Evolutionary conservation across 2,888 invertebrate genomes (phyloP).

Genomic region (Gonocerus acuteangulatus): DNA sequence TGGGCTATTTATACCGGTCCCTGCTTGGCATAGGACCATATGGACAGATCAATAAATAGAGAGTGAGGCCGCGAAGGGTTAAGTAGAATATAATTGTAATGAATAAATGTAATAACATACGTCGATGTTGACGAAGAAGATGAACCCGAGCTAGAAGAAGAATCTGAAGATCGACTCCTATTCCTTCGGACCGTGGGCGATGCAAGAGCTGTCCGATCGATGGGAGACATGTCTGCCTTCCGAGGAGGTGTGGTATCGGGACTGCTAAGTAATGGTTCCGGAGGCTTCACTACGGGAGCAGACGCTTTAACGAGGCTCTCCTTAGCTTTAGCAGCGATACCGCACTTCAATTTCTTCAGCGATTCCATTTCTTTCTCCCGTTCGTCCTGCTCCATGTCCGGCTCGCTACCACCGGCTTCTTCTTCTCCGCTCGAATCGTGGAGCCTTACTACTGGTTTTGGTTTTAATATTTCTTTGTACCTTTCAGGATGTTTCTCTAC

Average conservation of each 20-base stretch:
- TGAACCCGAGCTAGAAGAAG: conserved; percentile 34
- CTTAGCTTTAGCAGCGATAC: conserved; percentile 63
- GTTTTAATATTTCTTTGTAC: conserved; percentile 57
- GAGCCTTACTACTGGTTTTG: conserved; percentile 52
- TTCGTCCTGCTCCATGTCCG: conserved; percentile 55
- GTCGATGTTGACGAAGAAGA: conserved; percentile 28
- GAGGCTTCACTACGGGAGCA: conserved; percentile 11
- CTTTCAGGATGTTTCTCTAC: conserved; percentile 60
- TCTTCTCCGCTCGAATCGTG: conserved; percentile 50
- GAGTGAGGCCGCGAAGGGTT: too few relatives aligned
- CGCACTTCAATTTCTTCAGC: conserved; percentile 51
- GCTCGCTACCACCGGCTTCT: conserved; percentile 49
- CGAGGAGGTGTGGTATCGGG: conserved; percentile 21
- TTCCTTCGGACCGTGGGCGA: conserved; percentile 36
- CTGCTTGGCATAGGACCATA: too few relatives aligned
- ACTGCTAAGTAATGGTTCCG: conserved; percentile 12
- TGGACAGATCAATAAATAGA: too few relatives aligned
- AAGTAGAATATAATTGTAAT: too few relatives aligned
- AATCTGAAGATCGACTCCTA: conserved; percentile 32
- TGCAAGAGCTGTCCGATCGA: conserved; percentile 37
- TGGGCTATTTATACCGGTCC: too few relatives aligned
- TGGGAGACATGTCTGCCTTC: conserved; percentile 34
- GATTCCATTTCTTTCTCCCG: conserved; percentile 47
- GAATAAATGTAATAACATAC: conserved; percentile 17
- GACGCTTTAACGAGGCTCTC: conserved; percentile 46